Conservation (phyloP, 2,113 vertebrate species). For the Rousettus leschenaultii region DNA sequence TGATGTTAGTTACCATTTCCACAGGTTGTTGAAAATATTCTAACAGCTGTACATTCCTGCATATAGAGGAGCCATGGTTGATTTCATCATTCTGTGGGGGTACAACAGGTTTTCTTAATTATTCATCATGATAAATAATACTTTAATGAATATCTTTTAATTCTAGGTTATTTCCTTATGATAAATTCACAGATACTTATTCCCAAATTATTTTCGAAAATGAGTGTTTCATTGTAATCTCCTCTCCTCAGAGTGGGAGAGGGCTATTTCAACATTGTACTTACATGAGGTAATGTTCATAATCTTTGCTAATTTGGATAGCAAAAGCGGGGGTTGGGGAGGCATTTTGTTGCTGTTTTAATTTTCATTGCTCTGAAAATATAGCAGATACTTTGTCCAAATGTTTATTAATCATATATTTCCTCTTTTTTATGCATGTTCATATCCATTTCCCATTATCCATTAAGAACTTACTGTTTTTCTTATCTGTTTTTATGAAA, state of each 20-base stretch:
- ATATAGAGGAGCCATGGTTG: background rate
- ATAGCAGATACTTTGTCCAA: constrained; percentile 4
- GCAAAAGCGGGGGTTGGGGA: background rate
- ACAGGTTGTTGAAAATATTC: background rate
- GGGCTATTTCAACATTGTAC: background rate
- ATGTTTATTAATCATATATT: background rate
- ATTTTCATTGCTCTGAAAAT: background rate
- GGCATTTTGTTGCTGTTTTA: background rate
- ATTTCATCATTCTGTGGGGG: background rate
- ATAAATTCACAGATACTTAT: background rate
- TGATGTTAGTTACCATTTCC: background rate
- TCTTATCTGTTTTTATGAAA: constrained; percentile 21
- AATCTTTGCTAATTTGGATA: background rate
- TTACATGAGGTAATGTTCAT: background rate
- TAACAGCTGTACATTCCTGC: background rate
- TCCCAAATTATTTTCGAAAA: constrained; percentile 2
- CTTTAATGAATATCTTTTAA: background rate
- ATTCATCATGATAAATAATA: background rate
- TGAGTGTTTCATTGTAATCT: background rate
- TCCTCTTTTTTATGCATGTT: background rate
- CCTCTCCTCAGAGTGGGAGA: background rate
- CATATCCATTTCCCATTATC: background rate
- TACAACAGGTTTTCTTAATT: background rate
- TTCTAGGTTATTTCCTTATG: background rate
- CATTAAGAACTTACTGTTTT: background rate